Base-by-base conservation (phyloP, 2,888 invertebrate species). In the Hyppa rectilinea region DNA sequence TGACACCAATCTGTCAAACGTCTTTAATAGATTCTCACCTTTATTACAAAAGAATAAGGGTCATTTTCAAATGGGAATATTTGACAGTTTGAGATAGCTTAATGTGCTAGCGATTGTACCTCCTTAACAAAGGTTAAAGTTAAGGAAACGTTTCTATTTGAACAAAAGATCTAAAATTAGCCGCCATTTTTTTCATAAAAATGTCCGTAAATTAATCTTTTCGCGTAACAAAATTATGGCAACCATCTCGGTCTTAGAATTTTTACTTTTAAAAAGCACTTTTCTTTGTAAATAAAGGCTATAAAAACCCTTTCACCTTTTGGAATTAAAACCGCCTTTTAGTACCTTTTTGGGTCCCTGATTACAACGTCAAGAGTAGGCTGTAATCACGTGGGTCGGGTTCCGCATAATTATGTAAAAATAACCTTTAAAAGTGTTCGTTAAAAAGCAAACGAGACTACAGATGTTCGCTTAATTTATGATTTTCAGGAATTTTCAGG, bases 331-430 rank as follows among this genome's bases (percentile, higher is more conserved):
- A 81, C 63, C 56, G 62, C 71, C 77, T 81, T 81, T 85, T 81
- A 81, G 71, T 61, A 75, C 73, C 65, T 72, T 71, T 71, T 67
- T 53, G 68, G 61, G 38, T 55, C 63, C 62, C 75, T 75, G 77
- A 82, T 81, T 83, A 85, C 70, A 74, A 68, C 73, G 59, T 74
- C 60, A 67, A 55, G 62, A 78, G 70, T 80, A 59, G 62, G 52
- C 66, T 23, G 56, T 84, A 82, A 83, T 82, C 76, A 82, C 80
- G 40, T 70, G 38, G 76, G 77, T 77, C 70, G 74, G 73, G 80
- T 80, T 82, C 76, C 60, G 85, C 79, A 85, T 83, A 83, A 85
- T 85, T 85, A 85, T 79, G 82, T 79, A 83, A 85, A 85, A 84
- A 84, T 74, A 78, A 62, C 69, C 63, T 65, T 71, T 74, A 70